These are phyloP conservation scores for Calameuta pallipes DNA, from an alignment of 2,888 invertebrate species.

Conservation along the genomic window DNA sequence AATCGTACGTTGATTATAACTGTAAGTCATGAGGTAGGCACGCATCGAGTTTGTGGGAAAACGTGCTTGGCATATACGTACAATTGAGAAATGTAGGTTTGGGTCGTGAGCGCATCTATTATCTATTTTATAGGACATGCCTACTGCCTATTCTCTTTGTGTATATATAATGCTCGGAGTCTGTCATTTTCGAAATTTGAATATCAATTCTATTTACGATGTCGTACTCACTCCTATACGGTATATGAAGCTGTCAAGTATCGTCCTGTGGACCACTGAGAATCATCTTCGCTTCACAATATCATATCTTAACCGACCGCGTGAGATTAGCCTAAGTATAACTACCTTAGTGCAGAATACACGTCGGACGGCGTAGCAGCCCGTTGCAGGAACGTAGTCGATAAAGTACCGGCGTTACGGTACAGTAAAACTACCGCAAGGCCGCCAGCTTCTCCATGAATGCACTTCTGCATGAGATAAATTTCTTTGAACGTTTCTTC, in stretches of 20 bases:
- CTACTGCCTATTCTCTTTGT: not conserved
- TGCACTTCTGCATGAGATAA: not conserved
- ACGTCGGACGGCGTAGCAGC: not conserved
- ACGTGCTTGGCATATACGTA: slow-evolving; percentile 29
- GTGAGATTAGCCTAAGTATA: not conserved
- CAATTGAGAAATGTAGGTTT: slow-evolving; percentile 41
- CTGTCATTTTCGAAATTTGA: not conserved
- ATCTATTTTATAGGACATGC: slow-evolving; percentile 22
- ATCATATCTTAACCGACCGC: not conserved
- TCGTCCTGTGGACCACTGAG: not conserved
- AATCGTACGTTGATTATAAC: slow-evolving; percentile 34
- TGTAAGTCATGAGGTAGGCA: slow-evolving; percentile 39
- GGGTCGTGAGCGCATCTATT: slow-evolving; percentile 46
- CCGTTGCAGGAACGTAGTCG: slow-evolving; percentile 36
- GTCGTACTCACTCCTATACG: not conserved
- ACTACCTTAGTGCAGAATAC: not conserved
- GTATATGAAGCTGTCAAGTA: not conserved
- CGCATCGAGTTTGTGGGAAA: slow-evolving; percentile 27
- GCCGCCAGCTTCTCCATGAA: slow-evolving; percentile 16
- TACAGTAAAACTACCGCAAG: slow-evolving; percentile 62
- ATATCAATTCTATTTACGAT: not conserved
- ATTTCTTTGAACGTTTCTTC: not conserved
- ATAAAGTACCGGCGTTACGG: slow-evolving; percentile 61
- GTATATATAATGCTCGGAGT: not conserved
- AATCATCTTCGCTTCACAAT: not conserved